Evolutionary conservation across 2,888 invertebrate species (phyloP), one percentile per base, ranked within the genome.

Genomic region (Alloscopus bannaensis): DNA sequence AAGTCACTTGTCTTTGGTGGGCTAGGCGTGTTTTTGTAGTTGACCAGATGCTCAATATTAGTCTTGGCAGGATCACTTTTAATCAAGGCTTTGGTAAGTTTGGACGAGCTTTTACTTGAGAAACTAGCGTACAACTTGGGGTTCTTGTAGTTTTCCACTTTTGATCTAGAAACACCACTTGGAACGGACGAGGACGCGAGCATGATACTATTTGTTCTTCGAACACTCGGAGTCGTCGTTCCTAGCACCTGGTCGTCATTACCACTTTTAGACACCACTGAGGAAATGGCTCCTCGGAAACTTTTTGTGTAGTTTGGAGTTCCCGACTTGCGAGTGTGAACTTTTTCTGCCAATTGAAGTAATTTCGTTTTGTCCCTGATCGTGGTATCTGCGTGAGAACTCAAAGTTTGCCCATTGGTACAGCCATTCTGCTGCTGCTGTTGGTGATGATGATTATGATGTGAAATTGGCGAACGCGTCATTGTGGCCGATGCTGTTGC

Each of bases 111-210:
- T 77, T 81, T 84, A 29, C 77, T 76, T 0, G 83, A 82, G 31
- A 84, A 84, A 80, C 84, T 84, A 20, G 84, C 83, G 42, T 84
- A 84, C 3, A 84, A 59, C 40, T 84, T 84, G 31, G 84, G 82
- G 59, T 79, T 82, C 42, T 80, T 72, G 36, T 80, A 70, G 29
- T 73, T 80, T 66, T 72, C 75, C 29, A 60, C 22, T 47, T 76
- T 62, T 29, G 68, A 24, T 50, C 70, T 69, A 26, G 76, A 66
- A 22, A 40, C 62, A 6, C 71, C 50, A 40, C 18, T 57, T 18
- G 79, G 82, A 40, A 66, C 71, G 20, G 71, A 62, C 1, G 50
- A 45, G 29, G 66, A 40, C n/a, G 68, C 20, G 31, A 70, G 42
- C 72, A 78, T 69, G 1, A 78, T 79, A 50, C 75, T 76, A 28